Evolutionary conservation across 2,113 vertebrate genomes (phyloP).

Genomic region (Anguilla japonica): DNA sequence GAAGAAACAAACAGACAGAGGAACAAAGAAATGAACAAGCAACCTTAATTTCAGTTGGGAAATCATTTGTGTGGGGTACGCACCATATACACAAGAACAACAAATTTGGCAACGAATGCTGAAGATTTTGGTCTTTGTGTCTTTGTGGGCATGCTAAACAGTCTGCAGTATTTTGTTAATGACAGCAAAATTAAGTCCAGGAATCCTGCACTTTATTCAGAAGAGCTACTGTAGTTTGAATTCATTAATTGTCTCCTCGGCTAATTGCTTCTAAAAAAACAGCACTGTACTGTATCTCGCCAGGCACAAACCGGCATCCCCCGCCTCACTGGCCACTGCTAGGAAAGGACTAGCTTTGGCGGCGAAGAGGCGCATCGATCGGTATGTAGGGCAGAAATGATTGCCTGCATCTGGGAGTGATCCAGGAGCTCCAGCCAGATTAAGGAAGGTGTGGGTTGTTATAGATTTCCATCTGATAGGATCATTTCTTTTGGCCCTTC

Average conservation of each 20-base stretch:
- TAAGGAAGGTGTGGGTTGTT: constrained; percentile 75
- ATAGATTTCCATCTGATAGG: constrained; percentile 81
- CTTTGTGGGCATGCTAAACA: neutral
- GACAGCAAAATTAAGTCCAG: neutral
- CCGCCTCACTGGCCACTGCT: constrained; percentile 46
- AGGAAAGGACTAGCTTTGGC: constrained; percentile 55
- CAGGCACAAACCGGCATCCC: neutral
- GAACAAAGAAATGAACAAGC: neutral
- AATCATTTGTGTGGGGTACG: neutral
- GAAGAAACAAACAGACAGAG: neutral
- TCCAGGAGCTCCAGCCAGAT: constrained; percentile 69
- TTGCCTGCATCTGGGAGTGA: constrained; percentile 69
- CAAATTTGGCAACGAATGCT: no score
- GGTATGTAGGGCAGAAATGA: constrained; percentile 67
- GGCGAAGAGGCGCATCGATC: constrained; percentile 61
- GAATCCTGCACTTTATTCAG: neutral
- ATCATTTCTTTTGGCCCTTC: constrained; percentile 76
- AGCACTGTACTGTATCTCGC: neutral
- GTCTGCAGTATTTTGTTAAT: neutral
- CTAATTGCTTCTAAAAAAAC: neutral
- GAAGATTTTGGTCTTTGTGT: neutral
- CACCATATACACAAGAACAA: neutral
- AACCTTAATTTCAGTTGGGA: neutral
- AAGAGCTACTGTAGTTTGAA: constrained; percentile 6
- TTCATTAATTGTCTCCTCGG: neutral